Conservation (phyloP, 1,140 invertebrate species). For the Alviniconcha marisindica region DNA sequence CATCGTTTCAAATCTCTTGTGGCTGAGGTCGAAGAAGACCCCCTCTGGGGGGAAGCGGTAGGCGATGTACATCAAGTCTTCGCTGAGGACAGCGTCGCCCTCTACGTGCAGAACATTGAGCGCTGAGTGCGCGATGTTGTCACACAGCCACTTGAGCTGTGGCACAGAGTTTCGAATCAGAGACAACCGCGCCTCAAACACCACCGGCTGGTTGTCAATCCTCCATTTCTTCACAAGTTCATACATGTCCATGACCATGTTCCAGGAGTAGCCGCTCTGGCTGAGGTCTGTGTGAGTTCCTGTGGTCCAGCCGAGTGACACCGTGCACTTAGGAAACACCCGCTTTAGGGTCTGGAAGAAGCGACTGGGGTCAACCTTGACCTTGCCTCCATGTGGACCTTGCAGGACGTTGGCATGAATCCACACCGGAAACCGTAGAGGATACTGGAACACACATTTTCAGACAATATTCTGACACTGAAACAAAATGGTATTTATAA, state of each 20-base stretch:
- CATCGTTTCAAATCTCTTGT: constrained; percentile 52
- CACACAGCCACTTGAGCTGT: constrained; percentile 74
- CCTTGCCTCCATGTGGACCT: constrained; percentile 84
- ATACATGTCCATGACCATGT: constrained; percentile 86
- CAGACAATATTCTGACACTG: too few relatives aligned
- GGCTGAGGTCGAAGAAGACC: constrained; percentile 66
- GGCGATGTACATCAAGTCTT: constrained; percentile 67
- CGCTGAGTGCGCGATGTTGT: constrained; percentile 56
- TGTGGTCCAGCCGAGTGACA: constrained; percentile 94
- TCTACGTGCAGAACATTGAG: constrained; percentile 59
- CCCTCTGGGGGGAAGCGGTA: constrained; percentile 66
- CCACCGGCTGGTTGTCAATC: constrained; percentile 81
- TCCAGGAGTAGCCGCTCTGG: constrained; percentile 81
- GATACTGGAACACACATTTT: constrained; percentile 74
- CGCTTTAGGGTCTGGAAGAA: constrained; percentile 81
- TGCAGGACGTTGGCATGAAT: constrained; percentile 91
- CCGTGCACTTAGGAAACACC: constrained; percentile 81
- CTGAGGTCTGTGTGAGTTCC: constrained; percentile 76
- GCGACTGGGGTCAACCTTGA: constrained; percentile 82
- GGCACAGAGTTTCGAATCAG: constrained; percentile 81
- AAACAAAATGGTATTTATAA: too few relatives aligned
- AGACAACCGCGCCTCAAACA: constrained; percentile 89
- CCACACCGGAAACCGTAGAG: constrained; percentile 86
- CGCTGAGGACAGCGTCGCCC: constrained; percentile 51
- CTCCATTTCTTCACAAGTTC: constrained; percentile 79